Percentiles rank a stretch among this genome's conserved stretches.
Evolutionary conservation across 2,888 invertebrate genomes (phyloP).

Genomic region (Heliconius hortense): DNA sequence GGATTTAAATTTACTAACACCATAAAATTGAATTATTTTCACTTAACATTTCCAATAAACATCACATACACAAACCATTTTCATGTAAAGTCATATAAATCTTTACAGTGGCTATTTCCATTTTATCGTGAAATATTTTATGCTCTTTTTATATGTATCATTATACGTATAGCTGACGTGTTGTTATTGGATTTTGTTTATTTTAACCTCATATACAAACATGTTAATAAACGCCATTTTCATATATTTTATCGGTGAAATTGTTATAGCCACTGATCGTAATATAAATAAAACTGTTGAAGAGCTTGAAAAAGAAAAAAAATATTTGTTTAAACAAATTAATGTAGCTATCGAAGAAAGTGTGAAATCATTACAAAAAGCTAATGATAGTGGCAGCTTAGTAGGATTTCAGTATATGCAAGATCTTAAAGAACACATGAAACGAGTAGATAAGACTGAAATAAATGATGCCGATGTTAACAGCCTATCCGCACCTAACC

Average conservation of each 20-base stretch:
- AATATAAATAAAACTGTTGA: conserved; percentile 42
- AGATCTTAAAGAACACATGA: conserved; percentile 52
- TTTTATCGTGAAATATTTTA: conserved; percentile 28
- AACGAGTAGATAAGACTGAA: conserved; percentile 45
- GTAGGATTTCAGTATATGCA: conserved; percentile 51
- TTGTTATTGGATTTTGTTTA: conserved; percentile 12
- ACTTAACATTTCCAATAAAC: conserved; percentile 22
- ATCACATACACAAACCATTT: conserved; percentile 21
- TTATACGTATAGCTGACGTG: conserved; percentile 15
- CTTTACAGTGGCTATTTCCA: conserved; percentile 19
- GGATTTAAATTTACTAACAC: background rate
- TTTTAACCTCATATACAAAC: conserved; percentile 7
- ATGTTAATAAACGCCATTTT: conserved; percentile 22
- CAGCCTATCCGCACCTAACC: conserved; percentile 26
- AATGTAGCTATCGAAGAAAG: conserved; percentile 57
- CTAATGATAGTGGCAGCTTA: conserved; percentile 52
- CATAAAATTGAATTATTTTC: conserved; percentile 2
- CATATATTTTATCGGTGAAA: conserved; percentile 18
- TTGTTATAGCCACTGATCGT: conserved; percentile 20
- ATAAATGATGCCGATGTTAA: background rate
- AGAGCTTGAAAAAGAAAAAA: conserved; percentile 52
- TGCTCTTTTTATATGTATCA: conserved; percentile 14
- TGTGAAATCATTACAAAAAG: conserved; percentile 46
- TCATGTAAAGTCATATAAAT: conserved; percentile 24
- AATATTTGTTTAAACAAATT: conserved; percentile 51